Evolutionary conservation across 2,113 vertebrate genomes (phyloP), one percentile per base, ranked within the genome.

Genomic region (Alethe diademata): DNA sequence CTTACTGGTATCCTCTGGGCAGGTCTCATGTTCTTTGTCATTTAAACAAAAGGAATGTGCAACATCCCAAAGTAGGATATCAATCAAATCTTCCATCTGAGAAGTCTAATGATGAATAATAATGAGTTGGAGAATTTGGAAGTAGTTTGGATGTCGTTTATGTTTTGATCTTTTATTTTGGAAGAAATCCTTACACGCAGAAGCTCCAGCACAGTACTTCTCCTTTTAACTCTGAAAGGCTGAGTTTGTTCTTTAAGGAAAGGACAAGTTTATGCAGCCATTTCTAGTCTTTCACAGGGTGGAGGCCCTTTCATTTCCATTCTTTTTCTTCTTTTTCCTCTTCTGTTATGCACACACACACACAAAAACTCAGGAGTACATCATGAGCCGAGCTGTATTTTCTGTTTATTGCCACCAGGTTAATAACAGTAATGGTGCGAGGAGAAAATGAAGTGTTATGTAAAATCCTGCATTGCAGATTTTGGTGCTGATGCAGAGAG

Each of bases 401-500:
- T 97, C 95, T 96, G 92, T 97, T 98, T 98, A 96, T 97, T 98
- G 96, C 94, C 84, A 96, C 97, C 96, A 97, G 97, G 97, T 98
- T 98, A 98, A 97, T 98, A 98, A 97, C 97, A 97, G 97, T 97
- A 97, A 98, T 96, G 96, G 97, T 96, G 90, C 29, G 20, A 97
- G 95, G 89, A 98, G 97, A 98, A 98, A 97, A 97, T 96, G 96
- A 97, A 97, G 95, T 97, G 96, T 98, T 98, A 98, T 97, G 95
- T 98, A 98, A 98, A 98, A 98, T 97, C 97, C 97, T 98, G 98
- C 98, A 98, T 96, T 97, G 96, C 97, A 98, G 97, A 97, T 97
- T 97, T 96, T 96, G 97, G 94, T 95, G 96, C 96, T 97, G 97
- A 98, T 97, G 97, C 97, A 97, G 97, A 98, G 96, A 97, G 97